Base-by-base conservation (phyloP, 2,797 vertebrate genomes). In the Sternotherus odoratus region DNA sequence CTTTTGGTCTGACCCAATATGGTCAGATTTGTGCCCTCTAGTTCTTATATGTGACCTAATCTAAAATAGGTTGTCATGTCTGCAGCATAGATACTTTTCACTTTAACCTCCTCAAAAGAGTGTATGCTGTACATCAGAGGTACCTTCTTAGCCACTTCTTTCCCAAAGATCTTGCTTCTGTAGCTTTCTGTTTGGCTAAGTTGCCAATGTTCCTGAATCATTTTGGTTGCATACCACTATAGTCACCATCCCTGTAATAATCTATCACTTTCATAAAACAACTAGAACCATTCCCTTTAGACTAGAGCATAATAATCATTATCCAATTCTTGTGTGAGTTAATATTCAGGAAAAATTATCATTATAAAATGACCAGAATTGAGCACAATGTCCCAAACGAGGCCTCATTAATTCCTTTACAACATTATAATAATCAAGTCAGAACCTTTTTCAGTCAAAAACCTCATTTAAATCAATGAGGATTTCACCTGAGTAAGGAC, bases 311-410 rank as follows among this genome's bases (percentile, higher is more conserved):
- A 39, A 89, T 56, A 79, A 86, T 75, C 13, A 8, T 5, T 1
- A 39, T 28, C 43, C 16, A 57, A 46, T 63, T 77, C 43, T 80
- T 85, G 83, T n/a, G 50, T 36, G 8, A 17, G 13, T 60, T 75
- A 48, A 75, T 88, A 33, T 43, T 91, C 30, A 26, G 12, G 12
- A 77, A 69, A 75, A 11, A 8, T 8, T 54, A 43, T 46, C 81
- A 16, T 23, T 66, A 46, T 57, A 7, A 51, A 92, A 5, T 1
- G 81, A 12, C 17, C 48, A 63, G 75, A 28, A 30, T 49, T 85
- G 24, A 49, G 33, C 48, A 78, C 26, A 28, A 21, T 39, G n/a
- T 21, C 46, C 16, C 16, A 30, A 77, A 3, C 0, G 0, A 86
- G 21, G 9, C 43, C 72, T 75, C 43, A 48, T 46, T 30, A 75